Evolutionary conservation across 2,797 vertebrate species (phyloP), one percentile per base, ranked within the genome.

Genomic region (Sebastes aleutianus): DNA sequence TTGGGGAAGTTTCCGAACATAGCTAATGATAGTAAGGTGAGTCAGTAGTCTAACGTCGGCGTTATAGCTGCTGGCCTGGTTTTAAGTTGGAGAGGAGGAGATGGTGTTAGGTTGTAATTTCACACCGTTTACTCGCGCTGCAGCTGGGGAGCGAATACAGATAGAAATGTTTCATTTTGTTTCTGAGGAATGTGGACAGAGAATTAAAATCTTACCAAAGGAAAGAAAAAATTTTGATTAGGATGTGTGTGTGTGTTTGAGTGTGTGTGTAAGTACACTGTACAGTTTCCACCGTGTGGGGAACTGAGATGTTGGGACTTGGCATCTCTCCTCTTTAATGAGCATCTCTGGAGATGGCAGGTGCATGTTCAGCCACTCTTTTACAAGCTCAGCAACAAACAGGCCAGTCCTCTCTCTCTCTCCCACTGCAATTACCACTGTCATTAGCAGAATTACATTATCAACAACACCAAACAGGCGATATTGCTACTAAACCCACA

Each of bases 301-400:
- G 73, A 86, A 79, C 79, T 81, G 88, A 91, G 83, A 88, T 82
- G 88, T 58, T 80, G 85, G 76, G 83, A 86, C 74, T 82, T 91
- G 90, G 89, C 90, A 84, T 89, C 82, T 87, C 82, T 90, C 84
- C 88, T 91, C 91, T 95, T 94, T 96, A 95, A 95, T 95, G 94
- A 95, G 93, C 14, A 91, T 94, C 95, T 96, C 94, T 91, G 87
- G 95, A 95, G 94, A 94, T 92, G 94, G 91, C 94, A 96, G 95
- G 93, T 95, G 94, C 92, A 90, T 94, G 93, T 95, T 95, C 91
- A 95, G 94, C 93, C 91, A 68, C 90, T 94, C 90, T 93, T 92
- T 87, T 92, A 94, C 93, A 93, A 93, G 93, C 93, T 93, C 92
- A 94, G 94, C 95, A 92, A 82, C 91, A 90, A 89, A 89, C 88